phyloP scores from a whole-genome alignment of 2,113 vertebrate genomes.

The Dinomys branickii region DNA sequence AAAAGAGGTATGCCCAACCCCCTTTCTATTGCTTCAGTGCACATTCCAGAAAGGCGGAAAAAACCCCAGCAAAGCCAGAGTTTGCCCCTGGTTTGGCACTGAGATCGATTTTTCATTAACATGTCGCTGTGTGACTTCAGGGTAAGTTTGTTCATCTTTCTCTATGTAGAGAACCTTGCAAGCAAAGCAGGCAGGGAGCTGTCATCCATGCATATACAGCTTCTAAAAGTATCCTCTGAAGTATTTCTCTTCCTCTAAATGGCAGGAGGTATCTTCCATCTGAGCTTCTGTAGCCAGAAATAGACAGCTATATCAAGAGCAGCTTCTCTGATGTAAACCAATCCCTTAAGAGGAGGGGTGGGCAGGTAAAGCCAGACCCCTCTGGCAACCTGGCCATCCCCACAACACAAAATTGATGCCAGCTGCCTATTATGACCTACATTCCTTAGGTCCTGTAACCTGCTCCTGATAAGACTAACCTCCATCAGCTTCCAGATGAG shows the following conservation, averaged over 20 bases:
- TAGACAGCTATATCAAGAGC: background rate
- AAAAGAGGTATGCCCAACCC: background rate
- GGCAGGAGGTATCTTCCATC: conserved; percentile 38
- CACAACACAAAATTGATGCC: conserved; percentile 72
- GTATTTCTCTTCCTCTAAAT: conserved; percentile 53
- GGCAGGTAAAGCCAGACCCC: conserved; percentile 65
- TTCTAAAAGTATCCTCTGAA: conserved; percentile 32
- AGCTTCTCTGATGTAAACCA: conserved; percentile 33
- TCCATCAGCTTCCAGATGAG: conserved; percentile 69
- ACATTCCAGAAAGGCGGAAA: background rate
- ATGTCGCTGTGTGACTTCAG: background rate
- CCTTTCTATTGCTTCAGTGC: background rate
- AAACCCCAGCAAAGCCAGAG: background rate
- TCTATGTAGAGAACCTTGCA: background rate
- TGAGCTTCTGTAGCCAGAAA: conserved; percentile 16
- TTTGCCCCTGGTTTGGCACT: background rate
- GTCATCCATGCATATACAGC: background rate
- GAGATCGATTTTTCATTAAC: conserved; percentile 47
- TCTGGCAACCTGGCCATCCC: conserved; percentile 26
- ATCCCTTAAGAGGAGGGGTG: background rate
- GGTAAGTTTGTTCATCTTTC: background rate
- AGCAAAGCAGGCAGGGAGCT: conserved; percentile 19
- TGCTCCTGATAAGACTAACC: conserved; percentile 74
- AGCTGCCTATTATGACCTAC: conserved; percentile 77
- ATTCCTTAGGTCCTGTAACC: conserved; percentile 78